Evolutionary conservation across 2,113 vertebrate species (phyloP).

Genomic region (Anarhynchus alexandrinus): DNA sequence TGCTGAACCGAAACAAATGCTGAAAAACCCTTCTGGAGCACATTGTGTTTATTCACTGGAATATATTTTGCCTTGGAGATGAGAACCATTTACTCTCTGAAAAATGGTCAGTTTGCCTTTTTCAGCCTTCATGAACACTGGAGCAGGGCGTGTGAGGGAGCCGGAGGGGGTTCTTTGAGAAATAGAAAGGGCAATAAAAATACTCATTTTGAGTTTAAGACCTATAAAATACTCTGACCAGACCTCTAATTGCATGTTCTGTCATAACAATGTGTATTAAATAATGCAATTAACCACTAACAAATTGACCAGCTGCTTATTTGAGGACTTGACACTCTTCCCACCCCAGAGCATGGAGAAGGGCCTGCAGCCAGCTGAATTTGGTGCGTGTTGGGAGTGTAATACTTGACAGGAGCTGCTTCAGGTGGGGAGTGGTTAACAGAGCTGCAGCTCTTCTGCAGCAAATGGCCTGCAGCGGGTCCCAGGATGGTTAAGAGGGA

Average conservation of each 20-base stretch:
- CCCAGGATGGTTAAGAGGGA: neutral
- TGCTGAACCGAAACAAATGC: neutral
- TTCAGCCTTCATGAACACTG: neutral
- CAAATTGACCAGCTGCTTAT: neutral
- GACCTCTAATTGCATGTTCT: neutral
- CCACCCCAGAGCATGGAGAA: neutral
- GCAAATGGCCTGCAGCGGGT: neutral
- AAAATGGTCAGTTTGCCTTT: constrained; percentile 13
- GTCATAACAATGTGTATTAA: neutral
- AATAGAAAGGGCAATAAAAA: neutral
- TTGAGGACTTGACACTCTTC: neutral
- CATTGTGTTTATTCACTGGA: constrained; percentile 34
- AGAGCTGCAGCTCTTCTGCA: neutral
- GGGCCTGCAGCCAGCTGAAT: neutral
- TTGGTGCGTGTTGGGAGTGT: neutral
- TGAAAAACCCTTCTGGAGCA: constrained; percentile 10
- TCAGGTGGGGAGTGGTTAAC: neutral
- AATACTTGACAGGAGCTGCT: neutral
- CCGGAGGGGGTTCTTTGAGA: neutral
- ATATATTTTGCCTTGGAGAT: constrained; percentile 48
- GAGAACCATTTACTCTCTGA: neutral
- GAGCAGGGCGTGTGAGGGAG: neutral
- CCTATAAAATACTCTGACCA: neutral
- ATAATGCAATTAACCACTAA: constrained; percentile 4
- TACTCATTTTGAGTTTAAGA: constrained; percentile 9